Conservation (phyloP, 2,113 vertebrate genomes). For the Ictidomys tridecemlineatus region DNA sequence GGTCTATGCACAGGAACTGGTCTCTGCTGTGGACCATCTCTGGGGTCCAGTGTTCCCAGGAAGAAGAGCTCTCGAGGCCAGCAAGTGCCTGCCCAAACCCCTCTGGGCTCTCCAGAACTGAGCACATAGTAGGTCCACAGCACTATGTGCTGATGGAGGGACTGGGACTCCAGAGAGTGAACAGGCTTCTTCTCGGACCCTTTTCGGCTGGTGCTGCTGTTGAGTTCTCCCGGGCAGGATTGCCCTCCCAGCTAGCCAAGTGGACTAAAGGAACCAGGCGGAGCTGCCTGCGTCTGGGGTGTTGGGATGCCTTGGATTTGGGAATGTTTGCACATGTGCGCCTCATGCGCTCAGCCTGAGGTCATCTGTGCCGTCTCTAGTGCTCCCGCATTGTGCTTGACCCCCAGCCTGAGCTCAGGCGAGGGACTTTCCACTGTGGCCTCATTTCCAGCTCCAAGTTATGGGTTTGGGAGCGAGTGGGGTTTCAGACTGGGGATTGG, state of each 20-base stretch:
- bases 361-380: fast-evolving
- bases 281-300: no score
- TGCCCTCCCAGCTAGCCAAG: neutral
- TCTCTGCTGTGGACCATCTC: neutral
- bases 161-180: neutral
- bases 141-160: fast-evolving
- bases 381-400: fast-evolving
- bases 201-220: neutral
- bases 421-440: neutral
- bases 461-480: neutral
- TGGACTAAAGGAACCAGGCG: neutral
- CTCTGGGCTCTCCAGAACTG: neutral
- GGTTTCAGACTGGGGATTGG: neutral
- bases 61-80: neutral
- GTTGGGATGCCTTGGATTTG: neutral
- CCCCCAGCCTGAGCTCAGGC: neutral
- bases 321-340: neutral
- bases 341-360: no score
- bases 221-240: fast-evolving
- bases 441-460: no score
- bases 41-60: neutral
- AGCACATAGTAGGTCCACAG: neutral
- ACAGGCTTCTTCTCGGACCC: neutral
- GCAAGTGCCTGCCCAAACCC: neutral
- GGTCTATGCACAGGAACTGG: neutral